phyloP scores from a whole-genome alignment of 2,888 invertebrate genomes.

The Drosophila cracens region DNA sequence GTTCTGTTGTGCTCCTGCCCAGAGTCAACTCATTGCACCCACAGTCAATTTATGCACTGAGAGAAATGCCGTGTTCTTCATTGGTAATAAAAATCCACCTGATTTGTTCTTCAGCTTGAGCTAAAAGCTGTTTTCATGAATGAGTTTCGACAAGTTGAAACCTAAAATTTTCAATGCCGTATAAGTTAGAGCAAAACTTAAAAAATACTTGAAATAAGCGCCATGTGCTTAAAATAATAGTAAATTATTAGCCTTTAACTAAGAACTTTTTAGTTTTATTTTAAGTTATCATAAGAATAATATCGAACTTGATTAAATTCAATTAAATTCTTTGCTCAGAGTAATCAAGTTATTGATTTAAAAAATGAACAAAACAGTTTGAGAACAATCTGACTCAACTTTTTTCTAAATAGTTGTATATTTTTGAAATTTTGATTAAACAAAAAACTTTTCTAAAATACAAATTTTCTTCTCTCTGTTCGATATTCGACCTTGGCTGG shows the following conservation, averaged over 20 bases:
- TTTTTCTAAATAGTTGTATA: neutral
- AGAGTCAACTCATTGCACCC: slow-evolving; percentile 36
- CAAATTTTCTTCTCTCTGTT: neutral
- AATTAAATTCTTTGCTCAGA: neutral
- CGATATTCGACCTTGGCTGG: neutral
- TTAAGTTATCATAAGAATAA: neutral
- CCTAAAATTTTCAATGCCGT: accelerated
- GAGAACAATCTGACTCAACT: neutral
- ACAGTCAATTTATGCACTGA: slow-evolving; percentile 27
- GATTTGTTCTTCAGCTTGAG: neutral
- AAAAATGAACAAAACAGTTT: no score
- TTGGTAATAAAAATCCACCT: neutral
- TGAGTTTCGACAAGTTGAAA: neutral
- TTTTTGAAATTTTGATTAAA: neutral
- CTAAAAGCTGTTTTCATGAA: neutral
- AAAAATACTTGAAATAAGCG: neutral
- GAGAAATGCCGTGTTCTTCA: neutral
- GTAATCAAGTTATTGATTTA: neutral
- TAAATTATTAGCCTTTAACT: neutral
- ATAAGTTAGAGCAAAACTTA: neutral
- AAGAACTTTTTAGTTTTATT: neutral
- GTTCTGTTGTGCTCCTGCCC: slow-evolving; percentile 18
- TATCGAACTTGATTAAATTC: neutral
- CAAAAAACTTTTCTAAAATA: neutral
- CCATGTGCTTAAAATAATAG: neutral